Percentiles rank a stretch among this genome's conserved stretches.
Conservation (phyloP, 2,113 vertebrate species). For the Ovis aries region ARS-UI_Ramb_v3.0 NC_056065.1:39413001-39413500, state of each 20-base stretch:
- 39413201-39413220: slow-evolving; percentile 12
- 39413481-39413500: not conserved
- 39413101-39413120: not conserved
- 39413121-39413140: slow-evolving; percentile 75
- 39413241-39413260: not conserved
- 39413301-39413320: not conserved
- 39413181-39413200: slow-evolving; percentile 42
- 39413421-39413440: not conserved
- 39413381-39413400: not conserved
- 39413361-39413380: not conserved
- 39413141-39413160: slow-evolving; percentile 63
- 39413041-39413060: not conserved
- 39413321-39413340: not conserved
- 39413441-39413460: not conserved
- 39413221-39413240: not conserved
- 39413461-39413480: not conserved
- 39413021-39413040: not conserved
- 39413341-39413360: not conserved
- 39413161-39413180: slow-evolving; percentile 54
- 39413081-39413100: not conserved
- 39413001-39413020: not conserved
- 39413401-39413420: not conserved
- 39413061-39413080: not conserved
- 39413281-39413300: not conserved
- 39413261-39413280: not conserved